Conservation (phyloP, 30 jellyfish, hydroid and myxozoan species). For the Aurelia sp. region DNA sequence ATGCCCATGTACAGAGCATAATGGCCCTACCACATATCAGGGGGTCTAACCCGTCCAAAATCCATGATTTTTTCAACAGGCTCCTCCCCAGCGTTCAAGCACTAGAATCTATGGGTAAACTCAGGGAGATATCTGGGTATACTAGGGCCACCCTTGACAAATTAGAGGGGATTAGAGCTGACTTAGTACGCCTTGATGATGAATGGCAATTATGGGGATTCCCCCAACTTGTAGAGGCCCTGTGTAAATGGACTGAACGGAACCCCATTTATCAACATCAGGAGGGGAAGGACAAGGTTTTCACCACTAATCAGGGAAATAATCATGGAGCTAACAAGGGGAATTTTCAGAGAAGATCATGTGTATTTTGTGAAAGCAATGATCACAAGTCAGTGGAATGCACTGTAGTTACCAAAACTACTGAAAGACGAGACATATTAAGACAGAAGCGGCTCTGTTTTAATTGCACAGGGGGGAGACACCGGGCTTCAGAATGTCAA, state of each 20-base stretch:
- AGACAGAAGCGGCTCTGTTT: slow-evolving; percentile 62
- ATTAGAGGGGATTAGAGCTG: slow-evolving; percentile 63
- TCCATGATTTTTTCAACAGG: slow-evolving; percentile 28
- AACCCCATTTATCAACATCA: slow-evolving; percentile 42
- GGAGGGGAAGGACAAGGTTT: slow-evolving; percentile 32
- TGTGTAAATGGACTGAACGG: slow-evolving; percentile 58
- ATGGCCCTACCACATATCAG: slow-evolving; percentile 37
- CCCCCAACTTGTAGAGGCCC: slow-evolving; percentile 55
- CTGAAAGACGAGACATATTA: slow-evolving; percentile 49
- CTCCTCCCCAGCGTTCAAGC: slow-evolving; percentile 63
- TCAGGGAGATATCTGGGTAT: slow-evolving; percentile 48
- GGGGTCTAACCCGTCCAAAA: slow-evolving; percentile 44
- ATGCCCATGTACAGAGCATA: slow-evolving; percentile 38
- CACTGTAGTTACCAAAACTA: slow-evolving; percentile 10
- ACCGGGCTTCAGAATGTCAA: slow-evolving; percentile 71
- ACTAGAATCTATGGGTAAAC: slow-evolving; percentile 68
- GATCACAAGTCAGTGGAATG: slow-evolving; percentile 30
- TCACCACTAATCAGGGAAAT: background rate
- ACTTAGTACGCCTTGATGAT: slow-evolving; percentile 60
- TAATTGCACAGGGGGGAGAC: slow-evolving; percentile 79
- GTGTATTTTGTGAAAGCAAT: slow-evolving; percentile 32
- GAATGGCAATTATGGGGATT: slow-evolving; percentile 62
- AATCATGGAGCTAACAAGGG: background rate
- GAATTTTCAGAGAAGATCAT: slow-evolving; percentile 3
- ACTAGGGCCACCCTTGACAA: slow-evolving; percentile 63